Percentiles rank a stretch among this genome's conserved stretches.
phyloP scores from a whole-genome alignment of 2,113 vertebrate species.

The Syngnathus typhle region DNA sequence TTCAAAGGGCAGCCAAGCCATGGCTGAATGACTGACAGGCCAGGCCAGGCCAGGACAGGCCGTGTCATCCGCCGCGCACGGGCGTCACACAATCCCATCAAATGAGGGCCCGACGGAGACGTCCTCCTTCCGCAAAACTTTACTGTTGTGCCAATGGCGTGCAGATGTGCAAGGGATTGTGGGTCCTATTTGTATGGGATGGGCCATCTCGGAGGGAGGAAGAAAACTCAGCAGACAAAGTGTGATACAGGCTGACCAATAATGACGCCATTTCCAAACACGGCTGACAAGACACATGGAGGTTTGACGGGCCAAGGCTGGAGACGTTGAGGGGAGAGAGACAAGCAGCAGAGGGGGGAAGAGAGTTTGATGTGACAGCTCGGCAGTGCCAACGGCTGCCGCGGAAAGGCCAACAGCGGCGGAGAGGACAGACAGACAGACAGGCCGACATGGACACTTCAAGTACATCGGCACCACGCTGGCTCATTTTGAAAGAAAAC shows the following conservation, averaged over 20 bases:
- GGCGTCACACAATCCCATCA: conserved; percentile 75
- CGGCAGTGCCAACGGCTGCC: conserved; percentile 71
- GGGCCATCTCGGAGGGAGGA: conserved; percentile 30
- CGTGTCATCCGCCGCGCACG: conserved; percentile 84
- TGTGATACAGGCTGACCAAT: conserved; percentile 63
- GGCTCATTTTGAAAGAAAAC: conserved; percentile 7
- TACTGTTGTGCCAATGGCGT: conserved; percentile 13
- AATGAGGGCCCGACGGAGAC: conserved; percentile 27
- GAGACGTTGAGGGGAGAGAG: conserved; percentile 36
- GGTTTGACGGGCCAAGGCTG: conserved; percentile 46
- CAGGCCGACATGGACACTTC: conserved; percentile 11
- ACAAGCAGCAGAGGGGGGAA: conserved; percentile 60
- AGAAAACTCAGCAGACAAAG: conserved; percentile 38
- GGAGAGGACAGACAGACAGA: conserved; percentile 38
- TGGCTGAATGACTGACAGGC: conserved; percentile 91
- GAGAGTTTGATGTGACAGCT: conserved; percentile 74
- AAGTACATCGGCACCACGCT: not conserved
- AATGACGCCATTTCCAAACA: conserved; percentile 65
- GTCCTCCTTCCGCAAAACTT: conserved; percentile 1
- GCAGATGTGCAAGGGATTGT: conserved; percentile 57
- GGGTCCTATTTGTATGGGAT: conserved; percentile 46
- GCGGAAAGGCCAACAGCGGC: conserved; percentile 67
- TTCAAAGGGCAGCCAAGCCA: conserved; percentile 86
- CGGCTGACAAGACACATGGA: conserved; percentile 68
- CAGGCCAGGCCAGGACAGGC: no score